Evolutionary conservation across 2,888 invertebrate genomes (phyloP).

Genomic region (Drosophila multiciliata): DNA sequence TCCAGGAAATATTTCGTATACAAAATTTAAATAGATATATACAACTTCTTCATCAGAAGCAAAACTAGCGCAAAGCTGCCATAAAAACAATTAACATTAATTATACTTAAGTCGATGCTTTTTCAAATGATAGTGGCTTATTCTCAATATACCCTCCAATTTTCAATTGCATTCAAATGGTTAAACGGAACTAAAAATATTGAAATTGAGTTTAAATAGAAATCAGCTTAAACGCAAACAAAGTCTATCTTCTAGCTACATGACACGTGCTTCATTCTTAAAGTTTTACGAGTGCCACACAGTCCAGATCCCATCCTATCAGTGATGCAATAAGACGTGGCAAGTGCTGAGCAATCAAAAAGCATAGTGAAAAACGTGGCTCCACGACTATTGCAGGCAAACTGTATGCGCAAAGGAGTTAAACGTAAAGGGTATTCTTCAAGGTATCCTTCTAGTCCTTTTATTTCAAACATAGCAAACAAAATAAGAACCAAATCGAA

Average conservation of each 20-base stretch:
- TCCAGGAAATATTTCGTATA: background rate
- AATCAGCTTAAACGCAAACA: slow-evolving; percentile 29
- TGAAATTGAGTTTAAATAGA: slow-evolving; percentile 10
- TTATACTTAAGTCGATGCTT: background rate
- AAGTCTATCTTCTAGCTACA: slow-evolving; percentile 16
- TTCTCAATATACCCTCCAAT: background rate
- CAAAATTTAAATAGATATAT: background rate
- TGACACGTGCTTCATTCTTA: slow-evolving; percentile 29
- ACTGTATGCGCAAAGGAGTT: slow-evolving; percentile 54
- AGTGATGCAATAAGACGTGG: slow-evolving; percentile 41
- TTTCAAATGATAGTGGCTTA: background rate
- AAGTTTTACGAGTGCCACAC: background rate
- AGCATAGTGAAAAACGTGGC: slow-evolving; percentile 33
- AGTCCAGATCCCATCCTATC: background rate
- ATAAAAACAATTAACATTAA: background rate
- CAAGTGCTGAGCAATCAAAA: slow-evolving; percentile 60
- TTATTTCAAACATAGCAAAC: slow-evolving; percentile 19
- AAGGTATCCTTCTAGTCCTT: slow-evolving; percentile 6
- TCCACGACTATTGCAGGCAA: slow-evolving; percentile 21
- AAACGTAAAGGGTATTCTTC: slow-evolving; percentile 32
- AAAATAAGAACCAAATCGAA: slow-evolving; percentile 47
- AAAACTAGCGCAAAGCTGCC: background rate
- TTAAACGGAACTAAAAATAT: slow-evolving; percentile 6
- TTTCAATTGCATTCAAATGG: background rate
- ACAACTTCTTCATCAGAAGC: background rate